These are phyloP conservation scores for Gasterosteus nipponicus DNA, from an alignment of 2,113 vertebrate genomes.

Conservation along the genomic window DNA sequence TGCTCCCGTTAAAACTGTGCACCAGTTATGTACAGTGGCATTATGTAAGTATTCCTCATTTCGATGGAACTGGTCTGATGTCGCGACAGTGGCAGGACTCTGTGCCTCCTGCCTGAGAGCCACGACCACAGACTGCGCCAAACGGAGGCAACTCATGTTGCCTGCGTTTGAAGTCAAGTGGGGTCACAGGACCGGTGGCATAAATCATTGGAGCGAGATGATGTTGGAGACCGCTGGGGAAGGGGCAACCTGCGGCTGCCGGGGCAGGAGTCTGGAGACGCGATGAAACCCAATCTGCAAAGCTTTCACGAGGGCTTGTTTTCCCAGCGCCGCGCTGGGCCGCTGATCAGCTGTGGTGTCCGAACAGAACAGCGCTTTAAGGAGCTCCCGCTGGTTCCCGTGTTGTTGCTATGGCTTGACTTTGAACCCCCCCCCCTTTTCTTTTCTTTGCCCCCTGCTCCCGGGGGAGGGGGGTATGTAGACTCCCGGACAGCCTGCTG, in stretches of 20 bases:
- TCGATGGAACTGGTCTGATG: neutral
- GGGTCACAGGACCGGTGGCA: conserved; percentile 85
- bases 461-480: conserved; percentile 35
- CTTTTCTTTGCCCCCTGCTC: conserved; percentile 33
- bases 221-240: conserved; percentile 40
- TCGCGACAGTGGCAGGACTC: conserved; percentile 1
- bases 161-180: conserved; percentile 80
- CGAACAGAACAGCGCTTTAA: conserved; percentile 65
- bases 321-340: conserved; percentile 75
- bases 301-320: conserved; percentile 82
- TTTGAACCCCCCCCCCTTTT: conserved; percentile 14
- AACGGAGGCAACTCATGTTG: conserved; percentile 73
- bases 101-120: conserved; percentile 9
- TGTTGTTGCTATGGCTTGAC: conserved; percentile 30
- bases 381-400: conserved; percentile 50
- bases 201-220: conserved; percentile 85
- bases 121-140: conserved; percentile 26
- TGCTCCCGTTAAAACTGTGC: neutral
- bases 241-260: conserved; percentile 28
- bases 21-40: neutral
- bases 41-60: neutral
- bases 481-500: conserved; percentile 50
- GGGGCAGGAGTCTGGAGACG: conserved; percentile 61
- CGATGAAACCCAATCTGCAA: conserved; percentile 88
- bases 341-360: conserved; percentile 73